Evolutionary conservation across 2,888 invertebrate species (phyloP), one percentile per base, ranked within the genome.

Genomic region (Athetis lepigone): DNA sequence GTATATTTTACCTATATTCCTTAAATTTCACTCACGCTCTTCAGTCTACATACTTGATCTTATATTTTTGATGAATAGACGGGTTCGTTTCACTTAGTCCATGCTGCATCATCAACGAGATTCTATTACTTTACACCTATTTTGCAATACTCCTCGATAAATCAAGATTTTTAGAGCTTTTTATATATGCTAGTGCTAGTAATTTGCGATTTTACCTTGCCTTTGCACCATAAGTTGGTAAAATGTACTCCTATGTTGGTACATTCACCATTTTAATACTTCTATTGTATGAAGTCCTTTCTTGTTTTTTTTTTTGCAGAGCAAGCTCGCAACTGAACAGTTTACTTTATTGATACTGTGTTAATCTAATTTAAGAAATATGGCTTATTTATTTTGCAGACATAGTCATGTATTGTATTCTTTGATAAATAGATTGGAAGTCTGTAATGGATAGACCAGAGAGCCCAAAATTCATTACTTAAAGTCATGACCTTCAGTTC

Each of bases 91-190:
- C 19, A 49, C 69, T 59, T 59, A 68, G 68, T 76, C 67, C 85
- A 86, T 86, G 88, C 87, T 89, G 84, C 87, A 89, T 87, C 86
- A 84, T 87, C 87, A 88, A 87, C 82, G 83, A 85, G 79, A 76
- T 85, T 85, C 84, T 81, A 79, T 64, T 76, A 66, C 58, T 65
- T 68, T 63, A 46, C 62, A 59, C 55, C 2, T 50, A 61, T 70
- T 69, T 54, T 37, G 16, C 21, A 36, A 13, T 33, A 19, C 39
- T 59, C 45, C 46, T 37, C 19, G 13, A 33, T 21, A 25, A 52
- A 59, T 7, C 11, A 21, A 16, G 40, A 18, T 25, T 19, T 9
- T 18, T n/a, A 21, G 21, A 1, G 36, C 29, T 66, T 37, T 18
- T 43, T 21, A 1, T 7, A 33, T 9, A 9, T 47, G 27, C 39